These are phyloP conservation scores for Apotomis betuletana DNA, from an alignment of 2,888 invertebrate species.

Conservation along the genomic window DNA sequence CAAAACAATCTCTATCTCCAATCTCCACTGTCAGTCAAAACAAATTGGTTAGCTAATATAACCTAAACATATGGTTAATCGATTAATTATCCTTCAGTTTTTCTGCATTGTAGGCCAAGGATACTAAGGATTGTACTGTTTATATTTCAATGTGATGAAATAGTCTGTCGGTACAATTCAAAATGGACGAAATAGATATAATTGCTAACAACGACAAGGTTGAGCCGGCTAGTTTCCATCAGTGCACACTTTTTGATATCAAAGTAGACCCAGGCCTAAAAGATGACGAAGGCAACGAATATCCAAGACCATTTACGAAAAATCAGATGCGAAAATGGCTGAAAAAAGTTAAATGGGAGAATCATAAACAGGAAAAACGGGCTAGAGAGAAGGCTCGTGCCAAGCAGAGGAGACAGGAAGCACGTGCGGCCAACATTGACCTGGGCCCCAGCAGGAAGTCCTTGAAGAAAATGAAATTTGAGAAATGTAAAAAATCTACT, in stretches of 20 bases:
- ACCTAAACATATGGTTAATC: constrained; percentile 8
- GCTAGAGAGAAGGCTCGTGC: constrained; percentile 88
- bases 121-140: not conserved
- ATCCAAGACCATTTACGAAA: constrained; percentile 82
- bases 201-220: constrained; percentile 38
- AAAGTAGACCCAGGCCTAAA: constrained; percentile 75
- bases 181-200: constrained; percentile 42
- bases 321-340: constrained; percentile 86
- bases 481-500: constrained; percentile 86
- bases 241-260: constrained; percentile 72
- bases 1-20: not conserved
- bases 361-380: constrained; percentile 87
- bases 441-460: constrained; percentile 91
- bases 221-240: constrained; percentile 54
- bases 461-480: constrained; percentile 89
- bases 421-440: constrained; percentile 87
- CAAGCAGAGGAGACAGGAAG: constrained; percentile 87
- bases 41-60: constrained; percentile 8
- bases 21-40: constrained; percentile 14
- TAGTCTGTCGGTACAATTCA: constrained; percentile 13
- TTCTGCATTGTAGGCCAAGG: not conserved
- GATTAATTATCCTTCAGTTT: not conserved
- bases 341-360: constrained; percentile 89
- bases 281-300: constrained; percentile 72
- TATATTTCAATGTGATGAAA: constrained; percentile 3